Conservation (phyloP, 2,888 invertebrate species). For the Cyrtodaria siliqua region DNA sequence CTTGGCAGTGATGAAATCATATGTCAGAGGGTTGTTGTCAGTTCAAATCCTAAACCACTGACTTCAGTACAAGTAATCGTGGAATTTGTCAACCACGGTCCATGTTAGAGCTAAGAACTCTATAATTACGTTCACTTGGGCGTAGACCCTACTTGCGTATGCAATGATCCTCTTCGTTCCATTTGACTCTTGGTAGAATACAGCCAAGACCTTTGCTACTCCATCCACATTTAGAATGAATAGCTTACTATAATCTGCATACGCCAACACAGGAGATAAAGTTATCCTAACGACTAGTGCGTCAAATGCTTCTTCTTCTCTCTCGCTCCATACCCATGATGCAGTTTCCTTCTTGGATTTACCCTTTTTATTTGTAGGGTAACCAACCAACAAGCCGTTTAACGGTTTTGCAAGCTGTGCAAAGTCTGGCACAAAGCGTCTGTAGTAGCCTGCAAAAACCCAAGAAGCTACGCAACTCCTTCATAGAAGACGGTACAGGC, state of each 20-base stretch:
- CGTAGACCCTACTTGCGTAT: constrained; percentile 42
- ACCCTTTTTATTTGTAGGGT: constrained; percentile 3
- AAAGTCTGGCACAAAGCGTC: constrained; percentile 26
- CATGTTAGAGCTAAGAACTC: constrained; percentile 56
- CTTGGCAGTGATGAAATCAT: constrained; percentile 37
- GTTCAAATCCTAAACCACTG: constrained; percentile 30
- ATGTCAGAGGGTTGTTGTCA: constrained; percentile 55
- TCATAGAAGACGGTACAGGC: constrained; percentile 31
- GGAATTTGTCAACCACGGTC: constrained; percentile 49
- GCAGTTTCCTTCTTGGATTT: constrained; percentile 14
- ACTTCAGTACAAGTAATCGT: constrained; percentile 39
- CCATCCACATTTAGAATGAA: constrained; percentile 39
- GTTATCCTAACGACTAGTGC: constrained; percentile 29
- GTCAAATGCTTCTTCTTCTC: constrained; percentile 33
- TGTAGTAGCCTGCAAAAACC: constrained; percentile 44
- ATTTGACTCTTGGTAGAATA: constrained; percentile 34
- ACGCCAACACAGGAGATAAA: constrained; percentile 35
- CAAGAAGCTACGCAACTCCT: constrained; percentile 34
- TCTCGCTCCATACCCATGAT: constrained; percentile 24
- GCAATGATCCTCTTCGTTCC: constrained; percentile 27
- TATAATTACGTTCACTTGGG: constrained; percentile 33
- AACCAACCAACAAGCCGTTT: constrained; percentile 48
- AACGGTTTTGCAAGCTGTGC: constrained; percentile 22
- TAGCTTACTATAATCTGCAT: constrained; percentile 42
- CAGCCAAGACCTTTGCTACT: constrained; percentile 14